phyloP scores from a whole-genome alignment of 2,888 invertebrate species.

The Cremastobaeus sp. region DNA sequence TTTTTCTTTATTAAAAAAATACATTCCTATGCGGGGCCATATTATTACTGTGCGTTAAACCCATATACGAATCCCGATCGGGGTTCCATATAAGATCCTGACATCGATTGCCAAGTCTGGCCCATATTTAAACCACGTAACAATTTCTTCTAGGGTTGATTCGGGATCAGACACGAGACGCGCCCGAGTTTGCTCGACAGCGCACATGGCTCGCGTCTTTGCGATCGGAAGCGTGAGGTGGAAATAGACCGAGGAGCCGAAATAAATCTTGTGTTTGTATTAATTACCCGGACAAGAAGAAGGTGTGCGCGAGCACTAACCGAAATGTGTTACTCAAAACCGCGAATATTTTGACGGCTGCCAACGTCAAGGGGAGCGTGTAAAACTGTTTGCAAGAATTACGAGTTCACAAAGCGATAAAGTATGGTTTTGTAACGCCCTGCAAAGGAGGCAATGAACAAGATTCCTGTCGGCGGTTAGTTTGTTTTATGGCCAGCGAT shows the following conservation, averaged over 20 bases:
- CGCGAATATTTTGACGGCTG: slow-evolving; percentile 56
- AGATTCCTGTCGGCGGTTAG: slow-evolving; percentile 74
- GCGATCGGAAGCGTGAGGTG: no score
- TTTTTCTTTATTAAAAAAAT: no score
- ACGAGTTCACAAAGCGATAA: slow-evolving; percentile 76
- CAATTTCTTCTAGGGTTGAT: no score
- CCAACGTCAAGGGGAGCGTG: slow-evolving; percentile 58
- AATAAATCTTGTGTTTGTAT: slow-evolving; percentile 35
- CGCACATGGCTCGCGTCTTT: no score
- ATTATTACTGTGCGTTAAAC: no score
- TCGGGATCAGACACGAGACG: no score
- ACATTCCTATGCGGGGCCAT: no score
- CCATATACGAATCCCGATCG: no score
- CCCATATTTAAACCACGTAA: no score
- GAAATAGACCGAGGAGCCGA: slow-evolving; percentile 9
- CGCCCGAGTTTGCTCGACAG: no score
- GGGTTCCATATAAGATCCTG: no score
- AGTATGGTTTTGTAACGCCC: slow-evolving; percentile 72
- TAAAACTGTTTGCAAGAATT: slow-evolving; percentile 71
- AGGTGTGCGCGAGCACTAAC: slow-evolving; percentile 11
- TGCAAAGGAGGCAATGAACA: slow-evolving; percentile 67
- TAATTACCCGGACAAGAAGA: slow-evolving; percentile 34
- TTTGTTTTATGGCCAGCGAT: slow-evolving; percentile 74
- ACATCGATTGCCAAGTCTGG: no score
- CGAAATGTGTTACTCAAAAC: slow-evolving; percentile 44